These are phyloP conservation scores for Diarsia dahlii DNA, from an alignment of 2,888 invertebrate species.

Conservation along the genomic window DNA sequence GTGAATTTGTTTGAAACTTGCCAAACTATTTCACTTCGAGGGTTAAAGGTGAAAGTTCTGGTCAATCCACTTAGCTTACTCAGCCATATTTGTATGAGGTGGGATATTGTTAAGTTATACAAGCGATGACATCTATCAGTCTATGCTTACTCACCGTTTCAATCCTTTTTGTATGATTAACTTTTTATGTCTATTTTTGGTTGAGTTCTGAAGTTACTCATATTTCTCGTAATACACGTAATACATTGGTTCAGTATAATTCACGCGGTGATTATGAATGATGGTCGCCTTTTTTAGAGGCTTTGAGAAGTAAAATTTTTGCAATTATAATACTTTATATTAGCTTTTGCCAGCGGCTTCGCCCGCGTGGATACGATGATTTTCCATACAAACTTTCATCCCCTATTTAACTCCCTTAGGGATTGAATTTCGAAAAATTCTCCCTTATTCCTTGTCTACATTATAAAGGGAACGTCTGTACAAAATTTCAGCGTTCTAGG, in stretches of 20 bases:
- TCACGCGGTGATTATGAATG: too few species aligned
- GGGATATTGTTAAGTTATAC: neutral
- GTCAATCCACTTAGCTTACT: conserved; percentile 25
- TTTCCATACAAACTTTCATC: too few species aligned
- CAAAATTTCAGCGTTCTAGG: too few species aligned
- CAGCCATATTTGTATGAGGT: conserved; percentile 10
- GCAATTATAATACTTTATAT: neutral
- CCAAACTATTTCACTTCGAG: neutral
- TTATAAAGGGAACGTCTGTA: too few species aligned
- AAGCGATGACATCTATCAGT: conserved; percentile 3
- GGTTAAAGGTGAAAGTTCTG: neutral
- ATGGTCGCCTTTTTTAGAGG: too few species aligned
- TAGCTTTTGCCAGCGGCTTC: too few species aligned
- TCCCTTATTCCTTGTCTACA: too few species aligned
- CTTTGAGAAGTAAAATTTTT: conserved; percentile 1
- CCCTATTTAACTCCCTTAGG: too few species aligned
- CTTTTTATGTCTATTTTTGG: neutral
- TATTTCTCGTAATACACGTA: neutral
- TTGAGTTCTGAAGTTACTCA: neutral
- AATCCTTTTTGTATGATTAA: conserved; percentile 36
- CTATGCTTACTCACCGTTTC: conserved; percentile 11
- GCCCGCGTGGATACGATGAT: too few species aligned
- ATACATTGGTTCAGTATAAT: neutral
- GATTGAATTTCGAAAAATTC: too few species aligned
- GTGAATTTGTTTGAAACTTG: neutral